A percentile compares a stretch with the other conserved stretches of the same genome.
Evolutionary conservation across 2,888 invertebrate genomes (phyloP).

Genomic region (Tanypteryx hageni): DNA sequence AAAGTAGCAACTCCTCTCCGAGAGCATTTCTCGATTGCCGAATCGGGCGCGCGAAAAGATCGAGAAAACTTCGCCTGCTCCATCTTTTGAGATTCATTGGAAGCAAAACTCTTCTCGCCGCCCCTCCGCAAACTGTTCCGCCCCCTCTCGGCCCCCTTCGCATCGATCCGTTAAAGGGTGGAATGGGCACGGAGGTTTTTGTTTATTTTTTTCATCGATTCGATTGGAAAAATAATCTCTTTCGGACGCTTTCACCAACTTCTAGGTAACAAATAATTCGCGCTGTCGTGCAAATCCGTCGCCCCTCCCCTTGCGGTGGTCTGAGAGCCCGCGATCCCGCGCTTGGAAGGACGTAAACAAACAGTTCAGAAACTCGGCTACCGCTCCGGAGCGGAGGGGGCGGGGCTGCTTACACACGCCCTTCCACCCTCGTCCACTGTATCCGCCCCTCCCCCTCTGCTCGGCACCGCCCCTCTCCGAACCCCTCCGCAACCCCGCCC

Average conservation of each 20-base stretch:
- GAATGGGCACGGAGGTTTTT: background rate
- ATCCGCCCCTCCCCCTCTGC: background rate
- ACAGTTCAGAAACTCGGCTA: slow-evolving; percentile 41
- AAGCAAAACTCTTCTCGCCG: slow-evolving; percentile 25
- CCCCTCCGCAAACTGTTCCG: background rate
- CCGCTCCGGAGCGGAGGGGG: slow-evolving; percentile 40
- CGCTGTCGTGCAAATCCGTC: background rate
- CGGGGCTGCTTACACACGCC: slow-evolving; percentile 6
- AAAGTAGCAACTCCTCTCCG: background rate
- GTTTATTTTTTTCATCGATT: background rate
- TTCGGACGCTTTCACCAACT: background rate
- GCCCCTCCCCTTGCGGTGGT: background rate
- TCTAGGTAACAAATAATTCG: background rate
- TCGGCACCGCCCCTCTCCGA: slow-evolving; percentile 17
- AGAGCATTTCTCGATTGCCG: background rate
- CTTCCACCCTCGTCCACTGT: background rate
- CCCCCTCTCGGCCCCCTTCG: background rate
- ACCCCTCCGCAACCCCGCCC: slow-evolving; percentile 29
- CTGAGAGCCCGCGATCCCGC: background rate
- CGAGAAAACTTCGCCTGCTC: slow-evolving; percentile 26
- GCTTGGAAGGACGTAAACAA: background rate
- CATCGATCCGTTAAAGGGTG: slow-evolving; percentile 36
- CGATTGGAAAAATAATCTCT: background rate
- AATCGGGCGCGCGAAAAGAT: background rate
- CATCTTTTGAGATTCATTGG: slow-evolving; percentile 55